Evolutionary conservation across 1,140 invertebrate genomes (phyloP), one percentile per base, ranked within the genome.

Genomic region (Bombus haemorrhoidalis): DNA sequence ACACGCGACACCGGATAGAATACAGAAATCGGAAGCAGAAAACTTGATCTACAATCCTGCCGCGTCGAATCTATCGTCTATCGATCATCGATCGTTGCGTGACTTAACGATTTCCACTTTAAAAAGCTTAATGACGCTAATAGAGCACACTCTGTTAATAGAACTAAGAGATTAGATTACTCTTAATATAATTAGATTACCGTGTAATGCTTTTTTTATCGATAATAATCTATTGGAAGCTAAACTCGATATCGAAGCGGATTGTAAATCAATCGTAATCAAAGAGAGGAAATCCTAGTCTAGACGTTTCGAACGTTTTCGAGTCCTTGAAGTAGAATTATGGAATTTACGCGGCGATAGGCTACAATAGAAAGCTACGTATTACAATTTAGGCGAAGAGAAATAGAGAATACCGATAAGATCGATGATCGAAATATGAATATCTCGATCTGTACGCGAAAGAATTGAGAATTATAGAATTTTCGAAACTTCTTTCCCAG

Each of bases 1-100:
- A 53, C 68, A 28, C 37, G 53, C 37, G 57, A 81, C 78, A 81
- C n/a, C 69, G n/a, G 77, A 62, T 73, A 59, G 53, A 73, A 41
- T 32, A 32, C 22, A n/a, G 53, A 28, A 53, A 64, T 10, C 10
- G 18, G 25, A 66, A 68, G 6, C 62, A 32, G 73, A 57, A 34
- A 34, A 64, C 15, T 15, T 25, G 34, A 73, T 62, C 25, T n/a
- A n/a, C 12, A 22, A 8, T 18, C 25, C 1, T 39, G 9, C 12
- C 78, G 78, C 37, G 41, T 41, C 13, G 12, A n/a, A 62, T 43
- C 53, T 12, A 57, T 66, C 28, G 22, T 41, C 15, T 6, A 13
- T 43, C 39, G 57, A 43, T 41, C 37, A 41, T 41, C 4, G 75
- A 79, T 79, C 77, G 0, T 77, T 37, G 47, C 25, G 28, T 1